These are phyloP conservation scores for Pandemis cinnamomeana DNA, from an alignment of 2,888 invertebrate genomes.

Conservation along the genomic window DNA sequence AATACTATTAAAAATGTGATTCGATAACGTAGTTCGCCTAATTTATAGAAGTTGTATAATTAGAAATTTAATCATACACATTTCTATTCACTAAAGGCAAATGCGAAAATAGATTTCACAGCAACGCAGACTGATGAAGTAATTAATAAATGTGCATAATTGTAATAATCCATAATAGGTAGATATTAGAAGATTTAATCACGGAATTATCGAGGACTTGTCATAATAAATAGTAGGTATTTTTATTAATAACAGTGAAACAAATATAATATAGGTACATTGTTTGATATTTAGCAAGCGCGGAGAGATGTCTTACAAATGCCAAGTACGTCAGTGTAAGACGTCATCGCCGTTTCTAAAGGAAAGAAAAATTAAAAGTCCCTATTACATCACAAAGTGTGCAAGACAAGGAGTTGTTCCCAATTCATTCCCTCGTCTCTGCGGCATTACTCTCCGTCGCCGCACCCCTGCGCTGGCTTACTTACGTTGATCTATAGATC, in stretches of 20 bases:
- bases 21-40: slow-evolving; percentile 27
- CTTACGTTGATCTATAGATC: slow-evolving; percentile 17
- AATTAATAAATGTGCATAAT: background rate
- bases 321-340: background rate
- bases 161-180: too few relatives aligned
- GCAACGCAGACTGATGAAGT: background rate
- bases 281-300: background rate
- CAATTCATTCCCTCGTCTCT: slow-evolving; percentile 42
- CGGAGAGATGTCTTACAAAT: background rate
- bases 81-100: background rate
- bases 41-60: background rate
- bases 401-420: slow-evolving; percentile 41
- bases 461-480: slow-evolving; percentile 34
- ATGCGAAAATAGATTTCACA: background rate
- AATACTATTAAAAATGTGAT: slow-evolving; percentile 25
- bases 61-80: background rate
- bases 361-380: slow-evolving; percentile 32
- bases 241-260: too few relatives aligned
- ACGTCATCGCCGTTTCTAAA: background rate
- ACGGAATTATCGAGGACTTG: too few relatives aligned
- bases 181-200: too few relatives aligned
- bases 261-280: too few relatives aligned
- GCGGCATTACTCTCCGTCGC: slow-evolving; percentile 42
- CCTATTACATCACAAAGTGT: slow-evolving; percentile 34
- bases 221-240: too few relatives aligned